Conservation (phyloP, 2,113 vertebrate species). For the Carlito syrichta region DNA sequence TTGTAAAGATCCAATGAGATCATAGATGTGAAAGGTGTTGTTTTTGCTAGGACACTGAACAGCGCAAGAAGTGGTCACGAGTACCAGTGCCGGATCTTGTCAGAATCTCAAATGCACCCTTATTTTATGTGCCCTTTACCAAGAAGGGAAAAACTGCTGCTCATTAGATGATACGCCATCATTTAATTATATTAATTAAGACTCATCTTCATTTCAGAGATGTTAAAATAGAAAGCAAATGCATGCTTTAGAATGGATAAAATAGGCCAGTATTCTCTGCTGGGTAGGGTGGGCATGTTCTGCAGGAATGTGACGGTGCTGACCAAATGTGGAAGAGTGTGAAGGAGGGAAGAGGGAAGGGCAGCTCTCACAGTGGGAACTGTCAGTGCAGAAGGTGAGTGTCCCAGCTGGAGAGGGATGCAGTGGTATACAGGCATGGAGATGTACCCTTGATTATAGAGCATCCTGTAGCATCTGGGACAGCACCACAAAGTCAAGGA, state of each 20-base stretch:
- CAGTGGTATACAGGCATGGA: not conserved
- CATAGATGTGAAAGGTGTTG: not conserved
- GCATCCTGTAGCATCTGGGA: not conserved
- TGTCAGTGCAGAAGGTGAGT: not conserved
- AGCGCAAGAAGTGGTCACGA: not conserved
- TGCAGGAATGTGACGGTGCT: not conserved
- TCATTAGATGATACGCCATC: not conserved
- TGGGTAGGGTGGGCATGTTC: not conserved
- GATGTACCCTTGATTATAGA: not conserved
- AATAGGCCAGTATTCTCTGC: not conserved
- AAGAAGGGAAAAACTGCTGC: not conserved
- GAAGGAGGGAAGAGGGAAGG: not conserved
- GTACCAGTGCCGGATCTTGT: not conserved
- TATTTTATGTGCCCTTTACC: not conserved
- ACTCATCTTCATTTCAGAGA: not conserved
- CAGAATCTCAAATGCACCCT: not conserved
- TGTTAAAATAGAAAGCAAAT: slow-evolving; percentile 4
- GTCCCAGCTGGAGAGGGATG: not conserved
- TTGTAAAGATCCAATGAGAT: not conserved
- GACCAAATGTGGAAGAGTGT: not conserved
- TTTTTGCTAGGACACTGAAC: not conserved
- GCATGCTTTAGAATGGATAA: not conserved
- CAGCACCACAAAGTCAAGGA: not conserved
- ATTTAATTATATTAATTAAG: slow-evolving; percentile 4
- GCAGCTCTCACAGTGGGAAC: not conserved